phyloP scores from a whole-genome alignment of 2,113 vertebrate genomes.

The Rafetus swinhoei region DNA sequence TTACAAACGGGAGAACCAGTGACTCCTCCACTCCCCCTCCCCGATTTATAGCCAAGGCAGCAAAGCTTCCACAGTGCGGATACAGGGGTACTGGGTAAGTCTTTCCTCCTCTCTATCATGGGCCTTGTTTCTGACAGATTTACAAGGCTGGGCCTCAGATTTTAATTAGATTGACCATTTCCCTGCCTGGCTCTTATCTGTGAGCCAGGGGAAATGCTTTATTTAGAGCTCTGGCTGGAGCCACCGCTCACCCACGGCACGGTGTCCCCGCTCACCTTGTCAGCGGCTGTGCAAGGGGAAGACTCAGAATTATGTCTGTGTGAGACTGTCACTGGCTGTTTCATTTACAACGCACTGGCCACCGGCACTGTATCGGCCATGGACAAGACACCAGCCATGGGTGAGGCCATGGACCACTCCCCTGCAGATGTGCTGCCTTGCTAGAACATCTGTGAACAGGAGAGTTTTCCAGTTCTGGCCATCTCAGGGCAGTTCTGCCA shows the following conservation, averaged over 20 bases:
- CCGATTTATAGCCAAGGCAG: background rate
- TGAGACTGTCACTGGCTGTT: background rate
- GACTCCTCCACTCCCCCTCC: background rate
- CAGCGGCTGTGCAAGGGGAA: background rate
- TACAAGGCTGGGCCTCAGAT: background rate
- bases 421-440: background rate
- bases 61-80: background rate
- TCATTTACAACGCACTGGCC: background rate
- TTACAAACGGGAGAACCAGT: background rate
- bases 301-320: fast-evolving
- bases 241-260: background rate
- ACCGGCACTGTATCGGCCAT: background rate
- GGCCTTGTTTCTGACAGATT: background rate
- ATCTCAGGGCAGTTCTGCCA: background rate
- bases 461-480: background rate
- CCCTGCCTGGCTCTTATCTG: background rate
- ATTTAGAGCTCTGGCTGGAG: background rate
- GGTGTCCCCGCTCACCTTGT: background rate
- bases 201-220: background rate
- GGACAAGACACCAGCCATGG: background rate
- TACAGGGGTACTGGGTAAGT: background rate
- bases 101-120: background rate
- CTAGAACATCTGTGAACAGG: background rate
- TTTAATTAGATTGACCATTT: background rate
- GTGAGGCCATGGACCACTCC: background rate